These are phyloP conservation scores for Dolichoris vasculosae DNA, from an alignment of 1,140 invertebrate genomes.

Conservation along the genomic window DNA sequence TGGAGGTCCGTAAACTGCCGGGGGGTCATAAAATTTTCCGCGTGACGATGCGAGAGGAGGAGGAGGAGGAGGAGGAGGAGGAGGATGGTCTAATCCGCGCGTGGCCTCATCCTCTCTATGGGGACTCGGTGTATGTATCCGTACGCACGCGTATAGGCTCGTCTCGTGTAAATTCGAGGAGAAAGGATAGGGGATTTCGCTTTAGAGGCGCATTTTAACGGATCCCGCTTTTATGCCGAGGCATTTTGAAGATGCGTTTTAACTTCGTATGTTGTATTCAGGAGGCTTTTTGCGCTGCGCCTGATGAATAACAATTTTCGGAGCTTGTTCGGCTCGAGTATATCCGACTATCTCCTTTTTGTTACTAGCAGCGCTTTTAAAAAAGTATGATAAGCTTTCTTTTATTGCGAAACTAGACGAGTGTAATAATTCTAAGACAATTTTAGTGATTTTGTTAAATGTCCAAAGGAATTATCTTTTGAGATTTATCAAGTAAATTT, in stretches of 20 bases:
- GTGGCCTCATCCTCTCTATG: neutral
- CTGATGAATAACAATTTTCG: slow-evolving; percentile 5
- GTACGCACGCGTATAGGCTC: neutral
- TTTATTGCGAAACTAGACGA: neutral
- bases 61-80: neutral
- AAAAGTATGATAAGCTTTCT: neutral
- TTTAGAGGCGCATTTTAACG: slow-evolving; percentile 32
- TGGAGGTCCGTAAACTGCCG: neutral
- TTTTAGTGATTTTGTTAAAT: too few relatives aligned
- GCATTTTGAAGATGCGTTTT: neutral
- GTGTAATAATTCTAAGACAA: neutral
- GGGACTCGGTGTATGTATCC: neutral
- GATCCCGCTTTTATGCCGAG: slow-evolving; percentile 15
- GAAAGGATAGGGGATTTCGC: neutral
- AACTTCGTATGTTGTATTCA: neutral
- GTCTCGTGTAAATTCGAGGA: neutral
- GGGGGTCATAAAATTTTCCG: slow-evolving; percentile 40
- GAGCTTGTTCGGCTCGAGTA: neutral
- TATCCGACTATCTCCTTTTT: neutral
- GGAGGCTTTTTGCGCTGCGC: neutral
- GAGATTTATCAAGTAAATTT: too few relatives aligned
- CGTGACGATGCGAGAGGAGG: neutral
- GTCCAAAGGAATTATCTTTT: too few relatives aligned
- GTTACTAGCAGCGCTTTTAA: neutral
- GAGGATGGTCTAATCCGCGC: neutral